Conservation (phyloP, 2,888 invertebrate species). For the Caenorhabditis sinica region DNA sequence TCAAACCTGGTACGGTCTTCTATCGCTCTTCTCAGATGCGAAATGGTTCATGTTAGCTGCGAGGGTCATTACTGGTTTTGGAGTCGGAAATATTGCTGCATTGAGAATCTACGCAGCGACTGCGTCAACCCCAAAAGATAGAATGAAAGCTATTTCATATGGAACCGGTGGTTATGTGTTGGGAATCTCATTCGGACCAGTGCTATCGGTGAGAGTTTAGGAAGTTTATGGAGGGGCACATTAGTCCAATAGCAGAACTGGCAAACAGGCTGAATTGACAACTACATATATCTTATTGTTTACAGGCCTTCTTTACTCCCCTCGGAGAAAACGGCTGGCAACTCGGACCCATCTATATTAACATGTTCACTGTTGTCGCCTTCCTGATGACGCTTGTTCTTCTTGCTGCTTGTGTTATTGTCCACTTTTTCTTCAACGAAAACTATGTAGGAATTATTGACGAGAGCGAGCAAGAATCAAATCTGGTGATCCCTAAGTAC, state of each 20-base stretch:
- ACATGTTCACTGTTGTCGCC: conserved; percentile 70
- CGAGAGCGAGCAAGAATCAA: conserved; percentile 41
- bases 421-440: conserved; percentile 70
- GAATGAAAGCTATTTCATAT: conserved; percentile 71
- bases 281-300: background rate
- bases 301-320: conserved; percentile 69
- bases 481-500: conserved; percentile 59
- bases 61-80: conserved; percentile 67
- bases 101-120: conserved; percentile 69
- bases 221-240: too few relatives aligned
- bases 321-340: conserved; percentile 62
- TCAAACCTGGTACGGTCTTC: conserved; percentile 55
- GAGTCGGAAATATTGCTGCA: conserved; percentile 70
- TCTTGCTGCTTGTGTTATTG: conserved; percentile 50
- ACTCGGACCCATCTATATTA: conserved; percentile 42
- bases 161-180: conserved; percentile 72
- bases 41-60: conserved; percentile 71
- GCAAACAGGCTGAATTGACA: too few relatives aligned
- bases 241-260: too few relatives aligned
- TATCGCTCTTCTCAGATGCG: conserved; percentile 29
- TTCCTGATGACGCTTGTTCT: conserved; percentile 68
- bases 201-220: conserved; percentile 59
- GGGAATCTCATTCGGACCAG: conserved; percentile 72
- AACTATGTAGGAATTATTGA: conserved; percentile 71
- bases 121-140: conserved; percentile 70